Percentiles rank a stretch among this genome's conserved stretches.
Conservation (phyloP, 2,888 invertebrate species). For the Abrostola triplasia region DNA sequence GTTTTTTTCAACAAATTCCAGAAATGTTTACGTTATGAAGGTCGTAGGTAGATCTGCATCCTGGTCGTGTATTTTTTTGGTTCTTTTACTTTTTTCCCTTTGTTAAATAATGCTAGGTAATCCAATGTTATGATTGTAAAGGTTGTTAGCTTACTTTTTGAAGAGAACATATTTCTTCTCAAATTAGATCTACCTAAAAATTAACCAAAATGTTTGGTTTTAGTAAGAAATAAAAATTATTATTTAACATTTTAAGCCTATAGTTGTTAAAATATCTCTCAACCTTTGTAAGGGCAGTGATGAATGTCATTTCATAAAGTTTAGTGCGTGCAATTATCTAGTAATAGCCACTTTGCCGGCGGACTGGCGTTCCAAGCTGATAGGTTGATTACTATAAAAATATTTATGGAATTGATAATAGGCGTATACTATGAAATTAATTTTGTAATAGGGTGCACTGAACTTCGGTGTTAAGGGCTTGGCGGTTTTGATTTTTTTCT, state of each 20-base stretch:
- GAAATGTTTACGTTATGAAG: constrained; percentile 81
- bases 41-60: constrained; percentile 68
- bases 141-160: background rate
- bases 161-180: background rate
- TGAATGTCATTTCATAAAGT: constrained; percentile 74
- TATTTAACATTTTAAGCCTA: constrained; percentile 7
- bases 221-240: background rate
- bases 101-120: constrained; percentile 30
- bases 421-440: constrained; percentile 59
- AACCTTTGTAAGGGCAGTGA: constrained; percentile 62
- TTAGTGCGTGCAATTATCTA: constrained; percentile 75
- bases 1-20: constrained; percentile 82
- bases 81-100: constrained; percentile 17
- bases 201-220: background rate
- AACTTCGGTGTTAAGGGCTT: constrained; percentile 38
- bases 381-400: constrained; percentile 81
- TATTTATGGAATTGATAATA: constrained; percentile 78
- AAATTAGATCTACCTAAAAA: background rate
- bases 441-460: constrained; percentile 61
- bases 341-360: constrained; percentile 67
- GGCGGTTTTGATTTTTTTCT: constrained; percentile 15
- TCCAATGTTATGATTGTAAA: constrained; percentile 19
- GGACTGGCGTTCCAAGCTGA: constrained; percentile 77
- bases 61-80: constrained; percentile 27
- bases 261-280: constrained; percentile 35